A percentile compares a stretch with the other conserved stretches of the same genome.
Conservation (phyloP, 1,140 invertebrate genomes). For the Drosophila varians region DNA sequence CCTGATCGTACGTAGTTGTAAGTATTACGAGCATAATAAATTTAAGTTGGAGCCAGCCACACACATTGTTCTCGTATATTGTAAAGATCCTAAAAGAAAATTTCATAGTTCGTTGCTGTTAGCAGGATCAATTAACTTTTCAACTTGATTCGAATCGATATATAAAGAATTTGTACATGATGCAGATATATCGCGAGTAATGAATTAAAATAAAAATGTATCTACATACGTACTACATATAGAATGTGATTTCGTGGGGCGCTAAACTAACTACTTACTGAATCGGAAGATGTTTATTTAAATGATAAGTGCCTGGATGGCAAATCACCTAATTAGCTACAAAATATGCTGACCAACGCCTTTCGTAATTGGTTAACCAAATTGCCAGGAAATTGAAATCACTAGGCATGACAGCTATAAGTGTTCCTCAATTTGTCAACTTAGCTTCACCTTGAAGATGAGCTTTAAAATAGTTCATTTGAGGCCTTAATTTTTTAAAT, state of each 20-base stretch:
- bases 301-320: slow-evolving; percentile 31
- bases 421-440: background rate
- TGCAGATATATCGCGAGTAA: slow-evolving; percentile 4
- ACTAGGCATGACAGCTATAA: background rate
- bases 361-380: slow-evolving; percentile 30
- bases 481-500: too few species aligned
- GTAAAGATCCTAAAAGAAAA: slow-evolving; percentile 2
- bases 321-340: slow-evolving; percentile 14
- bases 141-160: slow-evolving; percentile 4
- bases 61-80: slow-evolving; percentile 37
- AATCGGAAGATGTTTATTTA: slow-evolving; percentile 22
- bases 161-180: slow-evolving; percentile 29
- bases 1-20: slow-evolving; percentile 67
- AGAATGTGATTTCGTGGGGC: slow-evolving; percentile 25
- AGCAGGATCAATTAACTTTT: slow-evolving; percentile 18
- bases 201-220: slow-evolving; percentile 35
- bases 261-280: slow-evolving; percentile 22
- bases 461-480: too few species aligned
- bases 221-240: slow-evolving; percentile 33
- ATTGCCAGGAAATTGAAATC: slow-evolving; percentile 1
- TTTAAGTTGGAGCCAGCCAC: slow-evolving; percentile 68
- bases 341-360: background rate
- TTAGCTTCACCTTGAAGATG: too few species aligned
- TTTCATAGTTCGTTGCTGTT: slow-evolving; percentile 13
- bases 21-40: slow-evolving; percentile 74